phyloP scores from a whole-genome alignment of 35 echinoderm and acorn worm genomes.

The Ophiothrix spiculata region DNA sequence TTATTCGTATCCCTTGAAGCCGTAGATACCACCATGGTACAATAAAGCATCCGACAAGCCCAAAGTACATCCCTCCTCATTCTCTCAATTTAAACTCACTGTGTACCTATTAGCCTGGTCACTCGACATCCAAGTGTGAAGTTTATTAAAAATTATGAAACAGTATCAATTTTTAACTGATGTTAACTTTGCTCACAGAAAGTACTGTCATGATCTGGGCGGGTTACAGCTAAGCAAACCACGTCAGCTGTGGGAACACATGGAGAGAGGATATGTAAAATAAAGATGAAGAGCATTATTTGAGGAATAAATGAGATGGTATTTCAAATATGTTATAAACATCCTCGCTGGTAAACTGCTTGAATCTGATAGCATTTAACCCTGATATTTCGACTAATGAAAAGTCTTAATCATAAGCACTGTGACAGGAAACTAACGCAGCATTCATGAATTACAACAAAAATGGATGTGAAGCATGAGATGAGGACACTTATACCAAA shows the following conservation, averaged over 20 bases:
- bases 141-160: conserved; percentile 11
- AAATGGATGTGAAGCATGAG: no score
- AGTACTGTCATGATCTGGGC: neutral
- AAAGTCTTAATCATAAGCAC: neutral
- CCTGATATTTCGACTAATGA: neutral
- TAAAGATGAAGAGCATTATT: neutral
- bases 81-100: neutral
- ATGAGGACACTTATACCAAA: no score
- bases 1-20: no score
- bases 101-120: neutral
- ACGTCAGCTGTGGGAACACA: neutral
- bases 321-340: neutral
- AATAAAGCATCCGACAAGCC: neutral
- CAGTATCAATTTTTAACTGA: conserved; percentile 10
- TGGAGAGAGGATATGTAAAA: neutral
- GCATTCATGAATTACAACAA: neutral
- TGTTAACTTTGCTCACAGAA: neutral
- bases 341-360: neutral
- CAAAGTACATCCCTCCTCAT: neutral
- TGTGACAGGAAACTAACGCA: neutral
- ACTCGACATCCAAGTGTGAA: conserved; percentile 4
- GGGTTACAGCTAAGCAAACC: neutral
- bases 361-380: neutral
- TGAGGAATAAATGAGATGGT: neutral
- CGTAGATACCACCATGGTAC: neutral